A percentile compares a stretch with the other conserved stretches of the same genome.
These are phyloP conservation scores for Acrobeloides nanus DNA, from an alignment of 2,888 invertebrate genomes.

Conservation along the genomic window DNA sequence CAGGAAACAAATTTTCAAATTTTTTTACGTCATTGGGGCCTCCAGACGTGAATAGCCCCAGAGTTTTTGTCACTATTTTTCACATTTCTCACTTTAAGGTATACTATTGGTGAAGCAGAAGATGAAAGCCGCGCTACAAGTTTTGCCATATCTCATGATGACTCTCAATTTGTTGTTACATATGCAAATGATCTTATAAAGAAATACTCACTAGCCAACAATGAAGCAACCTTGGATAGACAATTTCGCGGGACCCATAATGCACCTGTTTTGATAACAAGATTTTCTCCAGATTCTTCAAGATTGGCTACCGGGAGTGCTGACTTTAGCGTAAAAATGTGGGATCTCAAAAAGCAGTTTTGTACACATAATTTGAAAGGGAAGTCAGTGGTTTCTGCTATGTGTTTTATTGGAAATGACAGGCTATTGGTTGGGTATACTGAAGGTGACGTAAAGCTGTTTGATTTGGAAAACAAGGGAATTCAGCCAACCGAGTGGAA, in stretches of 20 bases:
- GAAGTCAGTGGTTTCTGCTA: slow-evolving; percentile 28
- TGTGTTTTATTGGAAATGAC: slow-evolving; percentile 29
- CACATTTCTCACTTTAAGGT: no score
- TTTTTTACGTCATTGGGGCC: no score
- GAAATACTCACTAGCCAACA: slow-evolving; percentile 8
- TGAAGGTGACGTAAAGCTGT: slow-evolving; percentile 32
- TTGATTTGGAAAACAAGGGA: slow-evolving; percentile 27
- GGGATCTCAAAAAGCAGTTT: slow-evolving; percentile 31
- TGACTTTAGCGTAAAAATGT: slow-evolving; percentile 26
- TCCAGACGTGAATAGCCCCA: no score
- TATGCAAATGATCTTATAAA: slow-evolving; percentile 35
- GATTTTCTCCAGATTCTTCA: slow-evolving; percentile 16
- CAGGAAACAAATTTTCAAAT: no score
- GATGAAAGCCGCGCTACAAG: slow-evolving; percentile 35
- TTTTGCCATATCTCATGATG: slow-evolving; percentile 28
- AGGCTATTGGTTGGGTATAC: slow-evolving; percentile 38
- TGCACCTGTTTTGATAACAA: slow-evolving; percentile 33
- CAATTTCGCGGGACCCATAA: slow-evolving; percentile 29
- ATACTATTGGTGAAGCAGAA: slow-evolving; percentile 35
- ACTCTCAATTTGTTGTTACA: slow-evolving; percentile 34
- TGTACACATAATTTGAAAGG: slow-evolving; percentile 42
- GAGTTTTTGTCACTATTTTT: no score
- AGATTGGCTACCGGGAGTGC: slow-evolving; percentile 18
- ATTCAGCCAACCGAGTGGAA: slow-evolving; percentile 29
- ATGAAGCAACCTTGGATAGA: slow-evolving; percentile 13